A percentile compares a stretch with the other conserved stretches of the same genome.
Evolutionary conservation across 2,797 vertebrate genomes (phyloP).

Genomic region (Telmatherina bonti): DNA sequence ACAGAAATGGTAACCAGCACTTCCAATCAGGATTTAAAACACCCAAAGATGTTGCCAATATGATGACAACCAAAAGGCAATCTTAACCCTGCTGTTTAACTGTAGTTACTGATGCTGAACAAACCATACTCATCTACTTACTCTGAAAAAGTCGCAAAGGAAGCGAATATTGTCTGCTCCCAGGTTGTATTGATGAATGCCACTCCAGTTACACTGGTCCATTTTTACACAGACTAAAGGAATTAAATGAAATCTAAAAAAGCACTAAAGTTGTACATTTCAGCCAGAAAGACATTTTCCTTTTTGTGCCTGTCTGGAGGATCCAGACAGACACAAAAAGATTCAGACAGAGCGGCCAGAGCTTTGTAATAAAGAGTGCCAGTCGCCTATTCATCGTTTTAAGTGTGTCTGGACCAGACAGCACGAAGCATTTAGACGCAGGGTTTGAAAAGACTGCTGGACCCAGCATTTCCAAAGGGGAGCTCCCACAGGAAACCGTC

Average conservation of each 20-base stretch:
- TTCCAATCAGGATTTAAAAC: no score
- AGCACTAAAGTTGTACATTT: slow-evolving; percentile 9
- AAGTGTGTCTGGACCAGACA: slow-evolving; percentile 77
- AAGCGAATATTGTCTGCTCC: slow-evolving; percentile 16
- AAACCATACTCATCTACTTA: not conserved
- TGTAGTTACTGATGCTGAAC: slow-evolving; percentile 18
- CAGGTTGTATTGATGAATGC: slow-evolving; percentile 13
- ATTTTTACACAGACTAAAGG: slow-evolving; percentile 29
- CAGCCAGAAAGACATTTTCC: slow-evolving; percentile 40
- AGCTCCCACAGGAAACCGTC: slow-evolving; percentile 49
- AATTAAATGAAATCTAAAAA: slow-evolving; percentile 30
- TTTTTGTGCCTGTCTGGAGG: slow-evolving; percentile 44
- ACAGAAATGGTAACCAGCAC: no score
- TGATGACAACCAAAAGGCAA: slow-evolving; percentile 29
- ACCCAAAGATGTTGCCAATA: no score
- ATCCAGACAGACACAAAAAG: slow-evolving; percentile 68
- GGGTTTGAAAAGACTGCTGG: slow-evolving; percentile 66
- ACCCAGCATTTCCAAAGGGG: slow-evolving; percentile 55
- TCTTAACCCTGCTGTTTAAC: slow-evolving; percentile 36
- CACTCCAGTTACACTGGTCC: not conserved
- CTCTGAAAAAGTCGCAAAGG: not conserved
- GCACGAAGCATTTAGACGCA: slow-evolving; percentile 37
- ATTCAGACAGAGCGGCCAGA: no score
- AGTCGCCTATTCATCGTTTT: slow-evolving; percentile 79
- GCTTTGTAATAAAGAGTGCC: slow-evolving; percentile 68